Evolutionary conservation across 2,888 invertebrate species (phyloP).

Genomic region (Adineta ricciae): DNA sequence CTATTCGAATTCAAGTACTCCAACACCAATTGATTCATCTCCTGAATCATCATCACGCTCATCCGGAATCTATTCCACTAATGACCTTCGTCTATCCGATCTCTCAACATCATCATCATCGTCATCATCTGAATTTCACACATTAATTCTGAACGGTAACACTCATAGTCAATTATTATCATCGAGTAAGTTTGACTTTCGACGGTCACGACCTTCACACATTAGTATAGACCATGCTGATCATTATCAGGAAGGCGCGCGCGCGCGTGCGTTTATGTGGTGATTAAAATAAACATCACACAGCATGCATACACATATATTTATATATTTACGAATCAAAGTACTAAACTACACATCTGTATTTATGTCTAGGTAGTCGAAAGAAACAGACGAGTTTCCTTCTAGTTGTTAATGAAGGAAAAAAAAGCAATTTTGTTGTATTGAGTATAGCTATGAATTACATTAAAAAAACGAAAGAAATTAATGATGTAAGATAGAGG

Average conservation of each 20-base stretch:
- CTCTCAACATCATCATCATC: neutral
- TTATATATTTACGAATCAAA: neutral
- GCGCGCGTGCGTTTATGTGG: neutral
- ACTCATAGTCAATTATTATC: neutral
- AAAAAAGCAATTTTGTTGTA: neutral
- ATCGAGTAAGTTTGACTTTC: neutral
- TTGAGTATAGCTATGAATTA: neutral
- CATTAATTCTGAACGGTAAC: neutral
- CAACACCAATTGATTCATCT: neutral
- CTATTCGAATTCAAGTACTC: neutral
- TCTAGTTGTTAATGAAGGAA: neutral
- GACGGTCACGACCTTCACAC: conserved; percentile 2
- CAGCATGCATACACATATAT: neutral
- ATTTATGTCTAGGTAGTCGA: neutral
- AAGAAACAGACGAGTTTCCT: neutral
- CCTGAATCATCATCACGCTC: conserved; percentile 16
- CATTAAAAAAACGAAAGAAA: neutral
- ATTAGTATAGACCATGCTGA: neutral
- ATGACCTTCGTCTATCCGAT: neutral
- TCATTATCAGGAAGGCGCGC: neutral
- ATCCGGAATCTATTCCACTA: neutral
- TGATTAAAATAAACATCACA: neutral
- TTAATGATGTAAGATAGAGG: neutral
- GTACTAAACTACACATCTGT: neutral
- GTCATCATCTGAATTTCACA: neutral